Conservation (phyloP, 2,797 vertebrate genomes). For the Catostomus latipinnis region DNA sequence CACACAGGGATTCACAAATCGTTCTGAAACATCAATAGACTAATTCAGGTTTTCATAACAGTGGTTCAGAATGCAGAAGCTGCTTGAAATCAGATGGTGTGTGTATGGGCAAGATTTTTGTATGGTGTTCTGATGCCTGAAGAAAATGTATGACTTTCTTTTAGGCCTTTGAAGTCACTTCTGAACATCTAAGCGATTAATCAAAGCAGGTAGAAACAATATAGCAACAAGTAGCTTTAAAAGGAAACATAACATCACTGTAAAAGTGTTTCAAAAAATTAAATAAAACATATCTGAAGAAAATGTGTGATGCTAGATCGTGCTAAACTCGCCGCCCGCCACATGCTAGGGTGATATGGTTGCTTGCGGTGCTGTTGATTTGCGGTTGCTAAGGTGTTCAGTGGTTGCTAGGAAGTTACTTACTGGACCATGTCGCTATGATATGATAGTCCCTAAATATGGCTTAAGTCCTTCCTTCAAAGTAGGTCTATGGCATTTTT, state of each 20-base stretch:
- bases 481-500: neutral
- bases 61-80: conserved; percentile 25
- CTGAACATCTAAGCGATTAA: conserved; percentile 45
- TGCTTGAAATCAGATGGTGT: conserved; percentile 36
- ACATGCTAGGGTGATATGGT: too few relatives aligned
- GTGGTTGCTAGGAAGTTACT: neutral
- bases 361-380: too few relatives aligned
- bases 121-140: conserved; percentile 25
- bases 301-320: too few relatives aligned
- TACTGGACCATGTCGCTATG: neutral
- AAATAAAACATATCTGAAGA: too few relatives aligned
- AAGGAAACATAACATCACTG: neutral
- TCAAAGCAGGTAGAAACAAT: conserved; percentile 31
- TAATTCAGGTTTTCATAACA: conserved; percentile 27
- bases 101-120: neutral
- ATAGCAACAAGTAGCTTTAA: conserved; percentile 28
- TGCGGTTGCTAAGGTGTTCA: too few relatives aligned
- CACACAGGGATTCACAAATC: conserved; percentile 27
- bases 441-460: neutral
- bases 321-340: too few relatives aligned
- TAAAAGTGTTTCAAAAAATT: neutral
- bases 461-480: neutral
- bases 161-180: conserved; percentile 49
- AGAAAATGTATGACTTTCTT: conserved; percentile 43
- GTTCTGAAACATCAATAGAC: conserved; percentile 34